phyloP scores from a whole-genome alignment of 2,888 invertebrate genomes.

The Dolichopus griseipennis region DNA sequence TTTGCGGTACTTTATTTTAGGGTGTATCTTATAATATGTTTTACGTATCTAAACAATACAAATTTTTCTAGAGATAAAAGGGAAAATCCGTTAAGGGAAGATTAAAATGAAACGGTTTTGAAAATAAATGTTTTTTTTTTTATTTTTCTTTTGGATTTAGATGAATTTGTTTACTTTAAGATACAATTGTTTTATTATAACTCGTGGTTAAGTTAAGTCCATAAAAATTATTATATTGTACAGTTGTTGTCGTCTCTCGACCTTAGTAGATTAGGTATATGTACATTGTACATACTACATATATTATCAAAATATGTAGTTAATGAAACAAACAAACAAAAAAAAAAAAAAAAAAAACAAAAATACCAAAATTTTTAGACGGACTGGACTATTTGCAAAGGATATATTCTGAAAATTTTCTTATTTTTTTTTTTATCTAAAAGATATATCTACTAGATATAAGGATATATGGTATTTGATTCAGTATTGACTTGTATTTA shows the following conservation, averaged over 20 bases:
- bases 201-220: conserved; percentile 1
- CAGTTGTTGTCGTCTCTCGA: too few species aligned
- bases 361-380: neutral
- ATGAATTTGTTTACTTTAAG: conserved; percentile 6
- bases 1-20: neutral
- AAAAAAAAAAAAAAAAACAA: too few species aligned
- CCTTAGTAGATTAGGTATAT: too few species aligned
- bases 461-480: too few species aligned
- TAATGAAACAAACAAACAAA: neutral
- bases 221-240: neutral
- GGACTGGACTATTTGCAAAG: neutral
- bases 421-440: too few species aligned
- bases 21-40: neutral
- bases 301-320: neutral
- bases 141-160: neutral
- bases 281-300: too few species aligned
- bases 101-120: neutral
- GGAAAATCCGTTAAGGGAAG: too few species aligned
- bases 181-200: conserved; percentile 1
- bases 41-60: neutral
- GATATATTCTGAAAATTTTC: neutral
- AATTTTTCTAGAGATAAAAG: too few species aligned
- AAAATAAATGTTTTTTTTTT: neutral
- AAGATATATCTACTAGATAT: too few species aligned
- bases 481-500: neutral